phyloP scores from a whole-genome alignment of 2,888 invertebrate species.

The Rotaria sp. region DNA sequence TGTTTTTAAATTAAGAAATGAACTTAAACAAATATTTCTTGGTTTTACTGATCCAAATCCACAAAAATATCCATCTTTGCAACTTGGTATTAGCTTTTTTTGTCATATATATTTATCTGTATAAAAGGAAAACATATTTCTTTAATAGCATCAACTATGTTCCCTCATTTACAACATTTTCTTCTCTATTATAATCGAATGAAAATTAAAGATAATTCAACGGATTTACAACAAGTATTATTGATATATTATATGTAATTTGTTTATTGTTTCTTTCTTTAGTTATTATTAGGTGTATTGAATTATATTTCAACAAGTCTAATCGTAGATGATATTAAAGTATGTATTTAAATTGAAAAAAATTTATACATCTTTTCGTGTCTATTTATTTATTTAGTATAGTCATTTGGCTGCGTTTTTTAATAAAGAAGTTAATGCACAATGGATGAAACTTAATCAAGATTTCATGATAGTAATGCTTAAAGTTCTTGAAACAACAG shows the following conservation, averaged over 20 bases:
- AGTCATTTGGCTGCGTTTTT: constrained; percentile 2
- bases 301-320: neutral
- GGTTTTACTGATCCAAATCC: neutral
- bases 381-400: neutral
- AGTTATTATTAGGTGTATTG: neutral
- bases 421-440: neutral
- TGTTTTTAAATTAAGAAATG: neutral
- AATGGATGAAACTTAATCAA: constrained; percentile 19
- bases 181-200: constrained; percentile 1
- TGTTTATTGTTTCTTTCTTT: neutral
- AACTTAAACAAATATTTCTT: neutral
- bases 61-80: neutral
- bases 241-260: neutral
- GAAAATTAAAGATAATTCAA: neutral
- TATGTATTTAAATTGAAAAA: neutral
- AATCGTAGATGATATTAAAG: neutral
- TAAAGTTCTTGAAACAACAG: neutral
- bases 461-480: neutral
- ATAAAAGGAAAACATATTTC: neutral
- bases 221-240: neutral
- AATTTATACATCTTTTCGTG: neutral
- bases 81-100: neutral
- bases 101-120: neutral
- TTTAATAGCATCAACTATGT: neutral
- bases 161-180: constrained; percentile 2